phyloP scores from a whole-genome alignment of 1,140 invertebrate genomes.

The Vanessa atalanta region DNA sequence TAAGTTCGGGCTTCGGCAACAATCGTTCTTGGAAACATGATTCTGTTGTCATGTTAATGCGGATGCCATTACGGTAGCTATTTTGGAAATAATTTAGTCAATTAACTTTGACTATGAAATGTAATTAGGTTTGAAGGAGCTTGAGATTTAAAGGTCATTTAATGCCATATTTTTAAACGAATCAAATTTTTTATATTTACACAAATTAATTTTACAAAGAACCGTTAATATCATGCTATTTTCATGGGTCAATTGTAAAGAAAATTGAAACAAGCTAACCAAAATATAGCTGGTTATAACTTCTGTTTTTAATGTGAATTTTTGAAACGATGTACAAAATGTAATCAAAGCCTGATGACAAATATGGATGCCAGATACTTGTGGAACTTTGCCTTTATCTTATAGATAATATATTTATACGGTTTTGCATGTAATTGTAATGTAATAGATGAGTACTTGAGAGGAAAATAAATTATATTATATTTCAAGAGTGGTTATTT shows the following conservation, averaged over 20 bases:
- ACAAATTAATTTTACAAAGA: not conserved
- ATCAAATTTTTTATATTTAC: not conserved
- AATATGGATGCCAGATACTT: not conserved
- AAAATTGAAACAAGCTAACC: not conserved
- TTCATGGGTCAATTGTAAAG: not conserved
- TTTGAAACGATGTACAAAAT: conserved; percentile 4
- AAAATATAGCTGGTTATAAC: too few species aligned
- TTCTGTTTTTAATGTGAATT: not conserved
- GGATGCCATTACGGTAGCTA: conserved; percentile 14
- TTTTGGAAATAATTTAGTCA: conserved; percentile 28
- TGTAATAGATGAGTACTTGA: not conserved
- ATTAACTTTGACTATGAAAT: conserved; percentile 11
- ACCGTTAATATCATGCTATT: not conserved
- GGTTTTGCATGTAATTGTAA: conserved; percentile 11
- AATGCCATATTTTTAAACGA: not conserved
- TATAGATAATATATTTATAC: conserved; percentile 27
- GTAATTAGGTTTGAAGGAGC: conserved; percentile 16
- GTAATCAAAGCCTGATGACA: not conserved
- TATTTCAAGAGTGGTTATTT: conserved; percentile 26
- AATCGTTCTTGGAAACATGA: conserved; percentile 18
- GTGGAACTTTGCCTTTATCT: conserved; percentile 6
- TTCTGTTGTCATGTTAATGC: conserved; percentile 25
- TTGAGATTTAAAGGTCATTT: not conserved
- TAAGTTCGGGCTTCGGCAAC: conserved; percentile 24
- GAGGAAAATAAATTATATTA: conserved; percentile 27